Percentiles rank a stretch among this genome's conserved stretches.
Evolutionary conservation across 2,888 invertebrate genomes (phyloP).

Genomic region (Penaeus monodon): DNA sequence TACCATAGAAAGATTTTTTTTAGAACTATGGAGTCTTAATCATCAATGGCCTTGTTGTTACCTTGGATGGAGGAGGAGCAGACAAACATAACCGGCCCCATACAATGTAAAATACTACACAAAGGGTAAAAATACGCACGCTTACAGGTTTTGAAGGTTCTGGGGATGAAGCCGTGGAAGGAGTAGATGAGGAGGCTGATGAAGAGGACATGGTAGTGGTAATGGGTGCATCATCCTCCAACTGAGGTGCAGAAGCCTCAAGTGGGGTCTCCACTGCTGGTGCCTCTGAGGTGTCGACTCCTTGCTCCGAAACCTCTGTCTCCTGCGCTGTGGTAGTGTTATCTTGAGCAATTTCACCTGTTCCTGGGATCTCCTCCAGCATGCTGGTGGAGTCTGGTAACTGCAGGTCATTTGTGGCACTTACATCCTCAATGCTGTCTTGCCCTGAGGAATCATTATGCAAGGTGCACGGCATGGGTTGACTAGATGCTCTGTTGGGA

Average conservation of each 20-base stretch:
- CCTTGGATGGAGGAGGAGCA: too few species aligned
- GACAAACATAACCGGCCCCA: too few species aligned
- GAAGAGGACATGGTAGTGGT: background rate
- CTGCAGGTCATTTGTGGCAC: conserved; percentile 5
- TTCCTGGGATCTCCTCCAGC: background rate
- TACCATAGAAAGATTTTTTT: too few species aligned
- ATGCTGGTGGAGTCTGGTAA: conserved; percentile 3
- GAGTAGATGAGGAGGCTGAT: conserved; percentile 8
- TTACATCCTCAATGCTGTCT: conserved; percentile 32
- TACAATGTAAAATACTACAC: too few species aligned
- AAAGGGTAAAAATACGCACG: background rate
- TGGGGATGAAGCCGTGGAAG: conserved; percentile 42
- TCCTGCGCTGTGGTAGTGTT: background rate
- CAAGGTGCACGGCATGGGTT: conserved; percentile 17
- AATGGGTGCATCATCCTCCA: background rate
- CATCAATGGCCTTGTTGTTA: too few species aligned
- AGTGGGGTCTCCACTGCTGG: background rate
- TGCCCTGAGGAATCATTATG: conserved; percentile 22
- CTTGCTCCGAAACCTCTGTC: background rate
- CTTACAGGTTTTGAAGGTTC: conserved; percentile 50
- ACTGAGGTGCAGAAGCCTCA: background rate
- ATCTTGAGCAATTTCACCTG: conserved; percentile 15
- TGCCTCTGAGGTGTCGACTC: background rate
- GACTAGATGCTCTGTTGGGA: conserved; percentile 29
- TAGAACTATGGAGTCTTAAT: too few species aligned